A percentile compares a stretch with the other conserved stretches of the same genome.
phyloP scores from a whole-genome alignment of 2,888 invertebrate genomes.

The Polydesmus complanatus region DNA sequence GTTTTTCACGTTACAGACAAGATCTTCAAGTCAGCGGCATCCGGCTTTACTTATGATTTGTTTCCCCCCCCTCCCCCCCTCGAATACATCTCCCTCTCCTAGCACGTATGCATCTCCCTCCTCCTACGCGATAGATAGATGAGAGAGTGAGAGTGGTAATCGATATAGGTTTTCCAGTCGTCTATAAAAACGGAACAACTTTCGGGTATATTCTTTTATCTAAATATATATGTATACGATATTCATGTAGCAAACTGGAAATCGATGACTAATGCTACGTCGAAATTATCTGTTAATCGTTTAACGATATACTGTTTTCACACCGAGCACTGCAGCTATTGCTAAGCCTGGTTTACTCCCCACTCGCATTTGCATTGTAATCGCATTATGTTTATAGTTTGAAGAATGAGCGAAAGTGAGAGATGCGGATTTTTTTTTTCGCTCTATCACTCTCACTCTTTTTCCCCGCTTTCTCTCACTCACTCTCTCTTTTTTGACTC shows the following conservation, averaged over 20 bases:
- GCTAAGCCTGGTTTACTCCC: neutral
- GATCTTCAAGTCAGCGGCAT: neutral
- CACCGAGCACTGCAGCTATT: neutral
- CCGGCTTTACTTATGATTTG: neutral
- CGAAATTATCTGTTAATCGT: neutral
- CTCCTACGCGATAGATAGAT: neutral
- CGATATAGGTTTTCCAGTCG: neutral
- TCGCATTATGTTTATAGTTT: neutral
- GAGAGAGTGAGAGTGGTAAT: neutral
- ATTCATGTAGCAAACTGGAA: neutral
- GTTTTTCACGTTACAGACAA: neutral
- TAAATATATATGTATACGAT: too few species aligned
- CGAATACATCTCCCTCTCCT: too few species aligned
- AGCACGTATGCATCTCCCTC: too few species aligned
- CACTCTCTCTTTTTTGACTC: neutral
- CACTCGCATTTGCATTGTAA: neutral
- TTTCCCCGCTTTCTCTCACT: too few species aligned
- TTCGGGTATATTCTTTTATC: too few species aligned
- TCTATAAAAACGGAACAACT: too few species aligned
- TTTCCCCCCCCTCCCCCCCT: neutral
- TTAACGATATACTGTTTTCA: neutral
- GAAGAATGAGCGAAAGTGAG: too few species aligned
- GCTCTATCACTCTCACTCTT: too few species aligned
- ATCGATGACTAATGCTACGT: neutral
- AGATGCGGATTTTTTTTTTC: too few species aligned